Base-by-base conservation (phyloP, 2,888 invertebrate genomes). In the Parnassius orleans region DNA sequence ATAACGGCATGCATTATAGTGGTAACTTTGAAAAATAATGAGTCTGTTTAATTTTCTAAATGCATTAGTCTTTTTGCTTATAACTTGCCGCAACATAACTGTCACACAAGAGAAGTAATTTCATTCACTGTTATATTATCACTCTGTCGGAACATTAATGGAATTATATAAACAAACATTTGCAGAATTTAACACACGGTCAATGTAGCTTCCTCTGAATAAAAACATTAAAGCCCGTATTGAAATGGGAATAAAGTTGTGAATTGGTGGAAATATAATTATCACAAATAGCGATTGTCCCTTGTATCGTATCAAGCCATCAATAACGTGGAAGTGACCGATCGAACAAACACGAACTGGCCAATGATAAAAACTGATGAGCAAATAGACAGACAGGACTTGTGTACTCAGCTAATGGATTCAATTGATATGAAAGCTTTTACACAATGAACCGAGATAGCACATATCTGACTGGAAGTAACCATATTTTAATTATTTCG, bases 351-450 rank as follows among this genome's bases (percentile, higher is more conserved):
- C 90, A 90, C 76, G 76, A 80, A 87, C 86, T 84, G 81, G 80
- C 80, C 88, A 90, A 89, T 90, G 91, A 90, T 90, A 90, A 91
- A 90, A 91, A 91, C 88, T 90, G 90, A 91, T 86, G 88, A 86
- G 87, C 86, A 91, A 91, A 91, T 91, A 90, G 82, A 89, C 83
- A 84, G 83, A 84, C 87, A 80, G 80, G 83, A 82, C 83, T 80
- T 91, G 91, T 91, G 89, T 90, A 86, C 90, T 84, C 86, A 84
- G 84, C 88, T 91, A 91, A 91, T 91, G 91, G 91, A 91, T 90
- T 91, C 90, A 90, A 90, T 90, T 90, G 91, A 91, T 91, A 91
- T 86, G 84, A 90, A 91, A 90, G 91, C 91, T 91, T 91, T 91
- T 85, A 90, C 85, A 89, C 83, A 88, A 82, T 86, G 86, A 84